phyloP scores from a whole-genome alignment of 2,113 vertebrate species.

The Campylorhamphus procurvoides region DNA sequence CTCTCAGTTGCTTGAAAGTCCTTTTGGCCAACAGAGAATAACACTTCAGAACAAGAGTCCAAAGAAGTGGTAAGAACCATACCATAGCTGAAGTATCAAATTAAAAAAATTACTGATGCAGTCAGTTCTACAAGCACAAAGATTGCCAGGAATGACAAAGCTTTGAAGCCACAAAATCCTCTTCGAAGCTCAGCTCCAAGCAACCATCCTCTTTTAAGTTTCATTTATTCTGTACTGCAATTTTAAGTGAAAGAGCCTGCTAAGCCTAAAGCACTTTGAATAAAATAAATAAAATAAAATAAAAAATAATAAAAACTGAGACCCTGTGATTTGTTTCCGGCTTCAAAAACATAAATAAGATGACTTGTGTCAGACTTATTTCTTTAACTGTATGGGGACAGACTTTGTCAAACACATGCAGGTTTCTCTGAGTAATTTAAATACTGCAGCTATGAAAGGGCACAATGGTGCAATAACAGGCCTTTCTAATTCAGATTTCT shows the following conservation, averaged over 20 bases:
- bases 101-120: neutral
- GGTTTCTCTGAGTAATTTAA: neutral
- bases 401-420: neutral
- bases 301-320: neutral
- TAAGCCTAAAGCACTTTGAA: neutral
- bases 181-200: slow-evolving; percentile 29
- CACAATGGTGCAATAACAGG: neutral
- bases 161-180: slow-evolving; percentile 38
- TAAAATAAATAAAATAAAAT: neutral
- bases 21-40: neutral
- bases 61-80: neutral
- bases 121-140: slow-evolving; percentile 2
- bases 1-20: neutral
- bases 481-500: neutral
- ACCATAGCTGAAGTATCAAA: neutral
- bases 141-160: slow-evolving; percentile 17
- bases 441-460: neutral
- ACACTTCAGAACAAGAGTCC: neutral
- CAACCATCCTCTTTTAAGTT: slow-evolving; percentile 22
- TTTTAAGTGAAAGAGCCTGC: slow-evolving; percentile 5
- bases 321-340: neutral
- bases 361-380: neutral
- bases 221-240: neutral
- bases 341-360: neutral
- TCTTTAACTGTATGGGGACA: neutral